Conservation (phyloP, 2,797 vertebrate genomes). For the Pitangus sulphuratus region DNA sequence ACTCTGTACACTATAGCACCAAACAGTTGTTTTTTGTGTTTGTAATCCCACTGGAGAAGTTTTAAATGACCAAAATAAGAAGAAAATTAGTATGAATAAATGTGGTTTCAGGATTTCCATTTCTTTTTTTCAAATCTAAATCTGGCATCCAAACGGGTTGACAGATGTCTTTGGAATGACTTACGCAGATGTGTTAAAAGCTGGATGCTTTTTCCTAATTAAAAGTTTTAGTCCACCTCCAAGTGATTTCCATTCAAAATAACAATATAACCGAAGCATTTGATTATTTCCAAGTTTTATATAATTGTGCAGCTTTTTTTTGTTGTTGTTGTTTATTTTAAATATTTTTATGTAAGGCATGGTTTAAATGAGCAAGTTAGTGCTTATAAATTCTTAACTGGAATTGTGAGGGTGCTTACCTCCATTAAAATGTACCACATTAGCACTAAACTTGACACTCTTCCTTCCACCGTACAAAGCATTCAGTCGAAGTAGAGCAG, state of each 20-base stretch:
- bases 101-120: not conserved
- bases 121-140: not conserved
- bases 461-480: not conserved
- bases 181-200: not conserved
- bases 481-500: not conserved
- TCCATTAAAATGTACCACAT: not conserved
- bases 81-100: not conserved
- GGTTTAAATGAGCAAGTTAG: conserved; percentile 46
- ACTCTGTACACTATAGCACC: conserved; percentile 4
- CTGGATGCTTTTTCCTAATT: not conserved
- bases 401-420: not conserved
- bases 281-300: conserved; percentile 21
- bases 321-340: not conserved
- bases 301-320: conserved; percentile 38
- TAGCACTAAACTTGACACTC: not conserved
- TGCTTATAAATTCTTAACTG: conserved; percentile 17
- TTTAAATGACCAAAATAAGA: not conserved
- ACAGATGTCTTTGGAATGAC: not conserved
- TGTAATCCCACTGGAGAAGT: not conserved
- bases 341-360: conserved; percentile 56
- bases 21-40: not conserved
- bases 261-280: conserved; percentile 29
- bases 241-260: conserved; percentile 33
- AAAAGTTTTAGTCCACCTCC: conserved; percentile 3
- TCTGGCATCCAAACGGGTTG: not conserved